Base-by-base conservation (phyloP, 1,140 invertebrate species). In the Drosophila paulistorum region DNA sequence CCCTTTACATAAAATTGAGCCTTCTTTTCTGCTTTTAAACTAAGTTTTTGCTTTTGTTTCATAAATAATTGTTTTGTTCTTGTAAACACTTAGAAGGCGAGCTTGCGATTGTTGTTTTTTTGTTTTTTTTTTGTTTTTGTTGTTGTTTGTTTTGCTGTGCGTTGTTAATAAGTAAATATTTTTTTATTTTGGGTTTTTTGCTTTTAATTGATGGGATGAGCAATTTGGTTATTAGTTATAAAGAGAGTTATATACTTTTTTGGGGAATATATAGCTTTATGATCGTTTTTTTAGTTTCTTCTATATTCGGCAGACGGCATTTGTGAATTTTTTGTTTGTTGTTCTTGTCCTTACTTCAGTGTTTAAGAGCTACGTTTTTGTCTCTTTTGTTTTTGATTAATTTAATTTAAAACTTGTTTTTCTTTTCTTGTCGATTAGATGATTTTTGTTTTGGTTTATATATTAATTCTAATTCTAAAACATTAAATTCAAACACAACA, bases 401-500 rank as follows among this genome's bases (percentile, higher is more conserved):
- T 68, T 59, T 42, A 39, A 37, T 59, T 59, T 14, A 10, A 26
- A 51, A 51, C 17, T 23, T 20, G 10, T 11, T 74, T 39, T 61
- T 68, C 0, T 30, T 30, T 30, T 30, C 30, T 30, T 30, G 30
- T 30, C 42, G 55, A 60, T 20, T 20, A 37, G 13, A 9, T 60
- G 14, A n/a, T 58, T n/a, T 7, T 58, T 35, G 60, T 45, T 73
- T 41, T 5, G 39, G 41, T 42, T 48, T 39, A 59, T 54, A 33
- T 51, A 20, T 77, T 77, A 48, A 60, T 73, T 85, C 81, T 89
- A 85, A 79, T 90, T 90, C 81, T 89, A 83, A 51, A 60, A 68
- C 64, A 77, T 74, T 74, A 59, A 74, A 42, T 35, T 62, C 55
- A 68, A n/a, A 45, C 23, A 61, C 14, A 64, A 33, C 26, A 26